phyloP scores from a whole-genome alignment of 2,113 vertebrate species.

The Rhinolophus ferrumequinum region DNA sequence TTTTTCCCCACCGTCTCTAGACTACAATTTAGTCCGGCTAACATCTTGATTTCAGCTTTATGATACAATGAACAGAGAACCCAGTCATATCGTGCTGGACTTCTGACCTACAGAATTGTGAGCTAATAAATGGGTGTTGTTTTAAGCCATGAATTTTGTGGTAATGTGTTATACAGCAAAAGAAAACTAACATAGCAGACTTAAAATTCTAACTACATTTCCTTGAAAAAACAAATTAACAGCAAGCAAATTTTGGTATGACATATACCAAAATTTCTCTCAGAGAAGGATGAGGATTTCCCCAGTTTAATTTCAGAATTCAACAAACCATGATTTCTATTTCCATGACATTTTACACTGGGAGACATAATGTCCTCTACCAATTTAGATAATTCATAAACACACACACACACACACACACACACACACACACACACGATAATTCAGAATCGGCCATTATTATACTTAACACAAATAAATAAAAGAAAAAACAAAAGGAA shows the following conservation, averaged over 20 bases:
- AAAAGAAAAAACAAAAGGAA: not conserved
- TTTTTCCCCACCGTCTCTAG: not conserved
- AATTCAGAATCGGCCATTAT: slow-evolving; percentile 11
- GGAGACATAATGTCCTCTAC: not conserved
- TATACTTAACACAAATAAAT: not conserved
- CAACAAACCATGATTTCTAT: not conserved
- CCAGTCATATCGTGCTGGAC: not conserved
- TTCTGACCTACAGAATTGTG: not conserved
- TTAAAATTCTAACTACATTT: not conserved
- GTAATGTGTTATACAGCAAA: not conserved
- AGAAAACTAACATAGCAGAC: not conserved
- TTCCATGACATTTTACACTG: not conserved
- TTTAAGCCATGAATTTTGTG: not conserved
- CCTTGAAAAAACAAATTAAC: not conserved
- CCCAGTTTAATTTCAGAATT: not conserved
- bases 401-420: not conserved
- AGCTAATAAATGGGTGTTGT: not conserved
- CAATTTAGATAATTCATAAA: not conserved
- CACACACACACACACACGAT: not conserved
- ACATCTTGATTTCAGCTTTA: not conserved
- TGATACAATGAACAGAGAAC: not conserved
- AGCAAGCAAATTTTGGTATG: not conserved
- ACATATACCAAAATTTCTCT: not conserved
- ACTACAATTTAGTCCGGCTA: not conserved
- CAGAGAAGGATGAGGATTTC: not conserved